A percentile compares a stretch with the other conserved stretches of the same genome.
Conservation (phyloP, 2,113 vertebrate genomes). For the Ancistrus triradiatus region DNA sequence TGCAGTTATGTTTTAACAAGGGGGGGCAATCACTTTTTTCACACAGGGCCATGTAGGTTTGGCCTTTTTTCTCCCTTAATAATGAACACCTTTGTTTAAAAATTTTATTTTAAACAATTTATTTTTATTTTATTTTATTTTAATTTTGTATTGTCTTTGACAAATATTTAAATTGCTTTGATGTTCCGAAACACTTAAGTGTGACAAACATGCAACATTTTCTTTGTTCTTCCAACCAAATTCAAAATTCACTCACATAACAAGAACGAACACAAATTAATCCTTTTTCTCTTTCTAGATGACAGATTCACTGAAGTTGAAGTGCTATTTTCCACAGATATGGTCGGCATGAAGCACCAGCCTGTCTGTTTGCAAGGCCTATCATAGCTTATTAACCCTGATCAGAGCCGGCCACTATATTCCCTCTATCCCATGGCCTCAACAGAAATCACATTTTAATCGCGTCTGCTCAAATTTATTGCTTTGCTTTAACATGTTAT, state of each 20-base stretch:
- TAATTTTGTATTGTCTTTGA: no score
- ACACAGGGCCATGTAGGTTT: no score
- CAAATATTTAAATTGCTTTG: no score
- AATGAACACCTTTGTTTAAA: no score
- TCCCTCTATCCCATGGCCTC: conserved; percentile 20
- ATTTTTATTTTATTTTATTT: no score
- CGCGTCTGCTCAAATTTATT: conserved; percentile 47
- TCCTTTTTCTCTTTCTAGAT: not conserved
- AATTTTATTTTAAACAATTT: no score
- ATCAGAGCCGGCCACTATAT: conserved; percentile 27
- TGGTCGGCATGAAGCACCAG: conserved; percentile 3
- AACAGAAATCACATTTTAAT: conserved; percentile 44
- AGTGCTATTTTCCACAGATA: not conserved
- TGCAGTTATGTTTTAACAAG: no score
- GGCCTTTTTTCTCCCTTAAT: no score
- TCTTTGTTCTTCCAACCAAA: not conserved
- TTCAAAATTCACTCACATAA: not conserved
- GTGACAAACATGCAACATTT: no score
- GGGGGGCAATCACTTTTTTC: no score
- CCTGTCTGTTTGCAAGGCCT: conserved; percentile 27
- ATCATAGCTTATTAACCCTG: conserved; percentile 51
- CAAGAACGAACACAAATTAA: not conserved
- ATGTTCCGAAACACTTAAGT: no score
- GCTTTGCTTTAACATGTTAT: conserved; percentile 41
- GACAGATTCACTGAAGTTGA: not conserved